phyloP scores from a whole-genome alignment of 2,797 vertebrate species.

The Octomys mimax region DNA sequence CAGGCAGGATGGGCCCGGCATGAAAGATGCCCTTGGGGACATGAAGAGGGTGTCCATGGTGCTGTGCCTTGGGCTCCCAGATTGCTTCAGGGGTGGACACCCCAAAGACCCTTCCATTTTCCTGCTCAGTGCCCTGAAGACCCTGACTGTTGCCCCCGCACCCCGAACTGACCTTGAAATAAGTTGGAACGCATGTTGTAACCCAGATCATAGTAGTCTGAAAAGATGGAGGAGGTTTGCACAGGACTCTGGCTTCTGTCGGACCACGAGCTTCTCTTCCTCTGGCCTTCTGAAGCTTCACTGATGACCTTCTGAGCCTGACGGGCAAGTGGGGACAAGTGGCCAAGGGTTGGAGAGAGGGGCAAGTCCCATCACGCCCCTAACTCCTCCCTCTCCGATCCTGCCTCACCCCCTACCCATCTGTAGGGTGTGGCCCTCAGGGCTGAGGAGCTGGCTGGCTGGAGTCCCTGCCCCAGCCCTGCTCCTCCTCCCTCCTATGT shows the following conservation, averaged over 20 bases:
- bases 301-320: constrained; percentile 81
- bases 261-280: constrained; percentile 16
- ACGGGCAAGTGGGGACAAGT: neutral
- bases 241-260: constrained; percentile 45
- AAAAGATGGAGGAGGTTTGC: constrained; percentile 71
- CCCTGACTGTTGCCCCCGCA: neutral
- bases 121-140: neutral
- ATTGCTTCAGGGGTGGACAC: neutral
- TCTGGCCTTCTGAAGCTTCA: constrained; percentile 70
- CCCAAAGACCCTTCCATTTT: neutral
- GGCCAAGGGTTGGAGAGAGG: neutral
- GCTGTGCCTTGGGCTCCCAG: neutral
- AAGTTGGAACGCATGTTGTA: constrained; percentile 88
- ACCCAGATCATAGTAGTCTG: constrained; percentile 86
- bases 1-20: accelerated
- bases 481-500: accelerated
- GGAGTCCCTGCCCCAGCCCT: neutral
- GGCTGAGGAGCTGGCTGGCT: neutral
- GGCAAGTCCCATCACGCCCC: accelerated
- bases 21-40: neutral
- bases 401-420: neutral
- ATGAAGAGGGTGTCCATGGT: too few species aligned
- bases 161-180: constrained; percentile 87
- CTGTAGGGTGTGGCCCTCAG: neutral
- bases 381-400: neutral